These are phyloP conservation scores for Crocidura indochinensis DNA, from an alignment of 2,797 vertebrate species.

Conservation along the genomic window DNA sequence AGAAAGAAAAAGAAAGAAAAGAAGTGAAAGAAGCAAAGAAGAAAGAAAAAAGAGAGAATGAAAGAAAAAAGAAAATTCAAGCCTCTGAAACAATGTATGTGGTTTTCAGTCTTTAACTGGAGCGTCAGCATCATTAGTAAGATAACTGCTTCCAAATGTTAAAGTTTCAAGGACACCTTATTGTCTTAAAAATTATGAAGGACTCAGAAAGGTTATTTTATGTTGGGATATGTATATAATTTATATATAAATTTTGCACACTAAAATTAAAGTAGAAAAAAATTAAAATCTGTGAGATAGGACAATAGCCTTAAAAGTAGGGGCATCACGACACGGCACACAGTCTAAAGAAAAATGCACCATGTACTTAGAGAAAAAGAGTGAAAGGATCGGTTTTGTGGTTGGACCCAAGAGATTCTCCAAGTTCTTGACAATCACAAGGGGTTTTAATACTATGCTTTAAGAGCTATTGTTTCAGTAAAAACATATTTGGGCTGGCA, in stretches of 20 bases:
- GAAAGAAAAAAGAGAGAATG: no score
- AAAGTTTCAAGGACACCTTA: neutral
- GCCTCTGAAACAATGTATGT: neutral
- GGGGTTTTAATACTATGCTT: neutral
- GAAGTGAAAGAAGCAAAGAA: no score
- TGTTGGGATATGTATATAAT: no score
- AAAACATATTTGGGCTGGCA: constrained; percentile 37
- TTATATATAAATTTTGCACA: no score
- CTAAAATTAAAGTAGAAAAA: no score
- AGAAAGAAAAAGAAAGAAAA: no score
- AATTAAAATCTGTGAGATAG: no score
- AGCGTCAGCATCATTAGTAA: no score
- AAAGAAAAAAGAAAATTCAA: no score
- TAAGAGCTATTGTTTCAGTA: neutral
- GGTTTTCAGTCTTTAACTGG: neutral
- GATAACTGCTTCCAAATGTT: neutral
- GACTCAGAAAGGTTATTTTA: no score
- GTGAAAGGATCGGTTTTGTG: neutral
- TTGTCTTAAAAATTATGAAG: neutral
- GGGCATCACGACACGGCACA: no score
- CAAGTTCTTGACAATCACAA: neutral
- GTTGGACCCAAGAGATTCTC: neutral
- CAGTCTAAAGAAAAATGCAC: neutral
- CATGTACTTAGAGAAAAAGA: neutral
- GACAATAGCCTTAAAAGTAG: neutral